Evolutionary conservation across 2,797 vertebrate species (phyloP), one percentile per base, ranked within the genome.

Genomic region (Petrocephalus schoutedeni): DNA sequence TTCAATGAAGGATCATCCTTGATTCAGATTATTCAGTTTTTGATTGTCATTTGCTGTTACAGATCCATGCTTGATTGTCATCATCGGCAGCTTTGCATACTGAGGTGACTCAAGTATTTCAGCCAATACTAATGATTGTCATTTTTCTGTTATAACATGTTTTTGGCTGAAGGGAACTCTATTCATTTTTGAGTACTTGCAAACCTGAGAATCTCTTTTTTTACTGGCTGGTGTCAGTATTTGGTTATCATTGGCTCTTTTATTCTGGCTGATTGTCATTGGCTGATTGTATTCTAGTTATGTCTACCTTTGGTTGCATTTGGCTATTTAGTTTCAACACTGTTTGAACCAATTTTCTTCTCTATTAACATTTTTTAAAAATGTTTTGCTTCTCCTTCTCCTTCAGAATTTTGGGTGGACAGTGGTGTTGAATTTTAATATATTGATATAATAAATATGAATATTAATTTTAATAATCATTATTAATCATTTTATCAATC

Each of bases 201-300:
- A 86, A 64, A 74, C 84, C 84, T 88, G 88, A 77, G 59, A 57
- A 58, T 64, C 53, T 71, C 12, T 88, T 77, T 57, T 87, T 77
- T 19, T 28, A 71, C 53, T 71, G 58, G 82, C 88, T 86, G 53
- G 61, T 87, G 54, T 82, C 53, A 86, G 89, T 87, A 57, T 21
- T 89, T 91, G 93, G 95, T 95, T 95, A 93, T 95, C 93, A 90
- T 86, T 88, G 58, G 91, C 89, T 91, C 58, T 88, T 91, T 87
- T 3, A 67, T 23, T 41, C 86, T 86, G 7, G 14, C 54, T 87
- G 56, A 49, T 49, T 64, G 19, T 28, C 58, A 54, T 32, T 77
- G 61, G 45, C 54, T 49, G 16, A 36, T 83, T 59, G 59, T 64
- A 28, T 41, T 80, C n/a, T 80, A 21, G 36, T 49, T 80, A 9